A percentile compares a stretch with the other conserved stretches of the same genome.
These are phyloP conservation scores for Bombus consobrinus DNA, from an alignment of 1,140 invertebrate genomes.

Conservation along the genomic window DNA sequence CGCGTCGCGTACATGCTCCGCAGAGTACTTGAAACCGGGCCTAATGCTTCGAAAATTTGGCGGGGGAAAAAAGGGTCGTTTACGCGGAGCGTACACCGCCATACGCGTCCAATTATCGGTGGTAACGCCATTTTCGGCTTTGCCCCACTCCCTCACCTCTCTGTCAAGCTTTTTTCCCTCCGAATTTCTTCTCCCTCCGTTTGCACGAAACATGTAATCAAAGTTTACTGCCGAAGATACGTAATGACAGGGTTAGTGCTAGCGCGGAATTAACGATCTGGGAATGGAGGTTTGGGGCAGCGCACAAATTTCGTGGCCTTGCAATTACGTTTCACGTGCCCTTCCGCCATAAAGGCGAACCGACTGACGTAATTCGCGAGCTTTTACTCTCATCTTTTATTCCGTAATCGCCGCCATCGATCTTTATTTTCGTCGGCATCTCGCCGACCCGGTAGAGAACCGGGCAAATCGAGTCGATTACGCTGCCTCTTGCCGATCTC, in stretches of 20 bases:
- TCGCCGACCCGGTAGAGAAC: no score
- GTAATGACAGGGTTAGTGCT: conserved; percentile 65
- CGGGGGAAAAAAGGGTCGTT: conserved; percentile 16
- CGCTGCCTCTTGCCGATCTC: neutral
- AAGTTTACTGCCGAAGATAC: conserved; percentile 62
- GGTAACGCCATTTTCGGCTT: conserved; percentile 41
- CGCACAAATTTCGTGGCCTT: conserved; percentile 41
- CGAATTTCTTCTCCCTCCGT: conserved; percentile 22
- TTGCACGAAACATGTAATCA: conserved; percentile 63
- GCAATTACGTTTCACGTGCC: conserved; percentile 52
- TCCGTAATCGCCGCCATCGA: conserved; percentile 33
- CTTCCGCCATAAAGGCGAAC: conserved; percentile 30
- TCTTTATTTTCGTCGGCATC: conserved; percentile 14
- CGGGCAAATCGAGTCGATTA: neutral
- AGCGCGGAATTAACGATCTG: conserved; percentile 64
- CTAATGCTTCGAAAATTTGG: conserved; percentile 6
- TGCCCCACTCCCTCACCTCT: no score
- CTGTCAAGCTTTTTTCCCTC: neutral
- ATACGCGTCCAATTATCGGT: conserved; percentile 50
- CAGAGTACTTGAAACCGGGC: neutral
- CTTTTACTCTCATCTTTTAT: conserved; percentile 44
- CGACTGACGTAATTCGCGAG: conserved; percentile 38
- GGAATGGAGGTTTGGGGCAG: conserved; percentile 41
- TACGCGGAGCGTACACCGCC: neutral
- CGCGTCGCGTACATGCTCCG: no score